Conservation (phyloP, 2,888 invertebrate genomes). For the Aporophyla nigra region DNA sequence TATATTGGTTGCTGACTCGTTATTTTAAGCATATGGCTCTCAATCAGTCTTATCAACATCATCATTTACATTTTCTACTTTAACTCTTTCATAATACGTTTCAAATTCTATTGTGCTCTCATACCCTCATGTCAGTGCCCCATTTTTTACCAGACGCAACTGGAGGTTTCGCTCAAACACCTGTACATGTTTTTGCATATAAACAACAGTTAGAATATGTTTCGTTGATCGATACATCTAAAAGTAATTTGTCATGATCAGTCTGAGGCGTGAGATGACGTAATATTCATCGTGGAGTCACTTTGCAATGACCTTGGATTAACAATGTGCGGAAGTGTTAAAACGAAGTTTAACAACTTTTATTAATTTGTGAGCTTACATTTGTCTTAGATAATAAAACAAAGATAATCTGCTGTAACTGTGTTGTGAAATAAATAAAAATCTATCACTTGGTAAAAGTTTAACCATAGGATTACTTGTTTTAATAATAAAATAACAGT, state of each 20-base stretch:
- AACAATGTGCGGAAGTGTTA: conserved; percentile 61
- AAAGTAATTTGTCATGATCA: conserved; percentile 61
- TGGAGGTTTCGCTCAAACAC: conserved; percentile 52
- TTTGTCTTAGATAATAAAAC: conserved; percentile 9
- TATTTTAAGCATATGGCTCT: conserved; percentile 23
- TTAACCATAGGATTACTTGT: background rate
- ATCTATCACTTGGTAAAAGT: background rate
- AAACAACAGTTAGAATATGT: conserved; percentile 57
- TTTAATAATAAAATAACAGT: background rate
- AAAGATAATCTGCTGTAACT: background rate
- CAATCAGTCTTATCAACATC: background rate
- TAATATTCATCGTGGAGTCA: conserved; percentile 51
- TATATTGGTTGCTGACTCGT: conserved; percentile 19
- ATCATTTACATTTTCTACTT: conserved; percentile 26
- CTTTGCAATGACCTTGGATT: conserved; percentile 60
- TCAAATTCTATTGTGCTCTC: conserved; percentile 20
- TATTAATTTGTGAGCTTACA: conserved; percentile 35
- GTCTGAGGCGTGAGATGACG: conserved; percentile 45
- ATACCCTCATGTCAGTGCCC: conserved; percentile 33
- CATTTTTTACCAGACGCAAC: conserved; percentile 52
- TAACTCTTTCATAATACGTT: conserved; percentile 28
- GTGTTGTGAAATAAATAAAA: background rate
- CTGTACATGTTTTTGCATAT: conserved; percentile 52
- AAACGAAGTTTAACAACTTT: conserved; percentile 39
- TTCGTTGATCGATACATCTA: conserved; percentile 53